Evolutionary conservation across 2,888 invertebrate genomes (phyloP).

Genomic region (Leucoptera coffeella): DNA sequence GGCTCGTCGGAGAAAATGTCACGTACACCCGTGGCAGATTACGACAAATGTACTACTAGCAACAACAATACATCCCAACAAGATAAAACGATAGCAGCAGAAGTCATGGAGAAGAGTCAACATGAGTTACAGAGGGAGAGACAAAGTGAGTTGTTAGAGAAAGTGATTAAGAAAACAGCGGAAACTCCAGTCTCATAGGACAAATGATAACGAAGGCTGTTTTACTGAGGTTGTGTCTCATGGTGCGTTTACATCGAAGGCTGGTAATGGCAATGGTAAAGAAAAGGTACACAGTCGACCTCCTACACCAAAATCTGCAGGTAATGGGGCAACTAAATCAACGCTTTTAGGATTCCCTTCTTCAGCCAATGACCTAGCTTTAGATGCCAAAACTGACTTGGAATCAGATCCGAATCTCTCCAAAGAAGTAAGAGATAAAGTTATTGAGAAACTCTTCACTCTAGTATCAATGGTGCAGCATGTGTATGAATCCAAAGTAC

Average conservation of each 20-base stretch:
- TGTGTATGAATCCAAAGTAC: conserved; percentile 37
- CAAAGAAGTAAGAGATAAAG: conserved; percentile 34
- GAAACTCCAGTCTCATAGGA: conserved; percentile 35
- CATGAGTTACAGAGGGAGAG: conserved; percentile 33
- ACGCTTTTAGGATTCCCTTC: conserved; percentile 33
- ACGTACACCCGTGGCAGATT: conserved; percentile 30
- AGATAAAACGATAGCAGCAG: conserved; percentile 17
- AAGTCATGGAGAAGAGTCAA: conserved; percentile 23
- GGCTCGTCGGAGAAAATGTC: no score
- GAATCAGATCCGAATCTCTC: conserved; percentile 39
- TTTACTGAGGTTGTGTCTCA: conserved; percentile 42
- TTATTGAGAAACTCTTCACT: conserved; percentile 33
- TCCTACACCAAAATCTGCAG: conserved; percentile 12
- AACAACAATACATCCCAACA: no score
- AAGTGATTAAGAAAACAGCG: conserved; percentile 31
- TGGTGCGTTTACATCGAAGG: conserved; percentile 34
- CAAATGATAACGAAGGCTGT: conserved; percentile 21
- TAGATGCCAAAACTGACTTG: conserved; percentile 39
- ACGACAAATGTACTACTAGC: conserved; percentile 20
- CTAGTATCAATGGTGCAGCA: conserved; percentile 43
- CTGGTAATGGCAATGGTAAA: conserved; percentile 13
- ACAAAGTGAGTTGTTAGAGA: conserved; percentile 29
- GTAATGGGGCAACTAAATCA: conserved; percentile 20
- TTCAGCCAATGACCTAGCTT: conserved; percentile 38
- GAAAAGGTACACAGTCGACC: conserved; percentile 16